A percentile compares a stretch with the other conserved stretches of the same genome.
phyloP scores from a whole-genome alignment of 2,797 vertebrate species.

The Chelon auratus region DNA sequence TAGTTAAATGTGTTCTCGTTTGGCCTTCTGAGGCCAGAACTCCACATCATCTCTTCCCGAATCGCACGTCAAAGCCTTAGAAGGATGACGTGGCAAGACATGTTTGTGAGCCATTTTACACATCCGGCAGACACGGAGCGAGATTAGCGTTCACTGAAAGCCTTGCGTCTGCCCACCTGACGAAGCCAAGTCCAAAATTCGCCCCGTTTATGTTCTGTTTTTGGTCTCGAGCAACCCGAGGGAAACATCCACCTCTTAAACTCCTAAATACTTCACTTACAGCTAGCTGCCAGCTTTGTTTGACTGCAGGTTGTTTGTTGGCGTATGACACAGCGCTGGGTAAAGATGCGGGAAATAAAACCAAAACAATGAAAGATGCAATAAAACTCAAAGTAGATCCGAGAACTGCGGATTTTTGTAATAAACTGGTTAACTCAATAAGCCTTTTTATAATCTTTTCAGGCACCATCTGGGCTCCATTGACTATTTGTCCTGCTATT shows the following conservation, averaged over 20 bases:
- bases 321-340: background rate
- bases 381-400: background rate
- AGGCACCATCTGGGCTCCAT: no score
- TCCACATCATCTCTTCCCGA: background rate
- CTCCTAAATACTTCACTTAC: background rate
- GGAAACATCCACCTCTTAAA: background rate
- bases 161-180: background rate
- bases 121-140: background rate
- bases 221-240: conserved; percentile 5
- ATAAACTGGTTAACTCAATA: background rate
- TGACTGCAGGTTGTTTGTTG: background rate
- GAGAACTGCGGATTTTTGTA: background rate
- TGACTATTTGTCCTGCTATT: no score
- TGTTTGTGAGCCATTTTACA: background rate
- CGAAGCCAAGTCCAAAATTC: background rate
- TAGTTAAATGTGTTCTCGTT: background rate
- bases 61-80: background rate
- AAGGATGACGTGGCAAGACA: background rate
- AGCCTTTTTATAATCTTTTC: no score
- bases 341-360: background rate
- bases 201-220: conserved; percentile 7
- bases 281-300: background rate
- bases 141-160: background rate
- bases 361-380: conserved; percentile 1
- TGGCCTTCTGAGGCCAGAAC: background rate